Percentiles rank a stretch among this genome's conserved stretches.
Conservation (phyloP, 2,113 vertebrate genomes). For the Melanerpes formicivorus region DNA sequence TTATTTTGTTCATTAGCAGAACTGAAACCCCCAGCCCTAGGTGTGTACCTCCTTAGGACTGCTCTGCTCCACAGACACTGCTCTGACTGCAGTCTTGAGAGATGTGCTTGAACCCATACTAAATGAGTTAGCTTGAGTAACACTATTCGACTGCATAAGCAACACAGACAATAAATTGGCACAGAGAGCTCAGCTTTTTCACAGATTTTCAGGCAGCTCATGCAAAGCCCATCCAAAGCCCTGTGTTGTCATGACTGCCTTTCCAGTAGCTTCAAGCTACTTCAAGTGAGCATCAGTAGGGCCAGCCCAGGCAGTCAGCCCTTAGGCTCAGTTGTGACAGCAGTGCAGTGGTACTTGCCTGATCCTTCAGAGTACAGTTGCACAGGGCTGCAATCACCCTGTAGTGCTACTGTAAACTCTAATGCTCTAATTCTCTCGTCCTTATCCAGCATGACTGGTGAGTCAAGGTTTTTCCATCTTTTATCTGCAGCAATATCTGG, state of each 20-base stretch:
- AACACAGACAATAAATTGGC: not conserved
- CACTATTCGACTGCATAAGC: not conserved
- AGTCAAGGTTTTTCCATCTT: not conserved
- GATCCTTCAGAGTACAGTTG: not conserved
- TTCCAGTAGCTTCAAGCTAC: not conserved
- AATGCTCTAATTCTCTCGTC: not conserved
- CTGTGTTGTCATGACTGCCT: not conserved
- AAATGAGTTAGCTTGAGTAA: not conserved
- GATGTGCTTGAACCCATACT: not conserved
- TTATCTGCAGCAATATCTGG: not conserved
- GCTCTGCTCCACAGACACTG: not conserved
- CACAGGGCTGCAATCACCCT: not conserved
- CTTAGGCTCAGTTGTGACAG: not conserved
- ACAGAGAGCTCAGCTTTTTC: not conserved
- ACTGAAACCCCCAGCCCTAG: not conserved
- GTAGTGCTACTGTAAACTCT: not conserved
- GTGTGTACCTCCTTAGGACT: not conserved
- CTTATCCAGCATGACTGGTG: not conserved
- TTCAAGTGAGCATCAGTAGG: not conserved
- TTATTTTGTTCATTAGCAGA: slow-evolving; percentile 1
- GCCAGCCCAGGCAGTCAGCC: not conserved
- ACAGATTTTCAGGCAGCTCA: not conserved
- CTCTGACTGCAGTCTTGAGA: not conserved
- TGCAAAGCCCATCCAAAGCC: not conserved
- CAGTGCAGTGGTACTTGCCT: not conserved